These are phyloP conservation scores for Decapterus maruadsi DNA, from an alignment of 2,797 vertebrate species.

Conservation along the genomic window DNA sequence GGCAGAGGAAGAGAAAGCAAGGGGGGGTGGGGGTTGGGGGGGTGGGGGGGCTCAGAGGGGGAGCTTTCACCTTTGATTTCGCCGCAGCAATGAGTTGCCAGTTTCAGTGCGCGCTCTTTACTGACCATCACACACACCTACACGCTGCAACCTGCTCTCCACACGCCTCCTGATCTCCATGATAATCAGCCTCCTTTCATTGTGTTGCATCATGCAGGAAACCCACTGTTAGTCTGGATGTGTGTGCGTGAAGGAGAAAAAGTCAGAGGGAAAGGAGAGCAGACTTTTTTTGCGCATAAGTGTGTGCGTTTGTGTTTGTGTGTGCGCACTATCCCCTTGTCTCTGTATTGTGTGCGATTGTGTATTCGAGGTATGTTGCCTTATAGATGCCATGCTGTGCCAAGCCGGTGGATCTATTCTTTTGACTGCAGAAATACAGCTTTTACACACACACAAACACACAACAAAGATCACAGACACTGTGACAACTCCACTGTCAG, in stretches of 20 bases:
- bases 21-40: background rate
- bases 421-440: constrained; percentile 47
- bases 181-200: constrained; percentile 81
- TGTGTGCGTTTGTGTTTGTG: constrained; percentile 13
- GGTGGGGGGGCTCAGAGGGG: constrained; percentile 40
- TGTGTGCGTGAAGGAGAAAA: constrained; percentile 56
- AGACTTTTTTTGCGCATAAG: constrained; percentile 12
- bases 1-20: constrained; percentile 20
- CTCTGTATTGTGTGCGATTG: constrained; percentile 34
- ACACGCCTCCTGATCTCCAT: constrained; percentile 68
- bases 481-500: background rate
- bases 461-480: constrained; percentile 7
- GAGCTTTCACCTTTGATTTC: constrained; percentile 77
- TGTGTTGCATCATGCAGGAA: constrained; percentile 80
- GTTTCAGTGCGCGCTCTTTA: constrained; percentile 76
- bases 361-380: constrained; percentile 43
- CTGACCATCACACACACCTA: constrained; percentile 68
- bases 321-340: background rate
- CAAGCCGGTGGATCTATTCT: constrained; percentile 48
- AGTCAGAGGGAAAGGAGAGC: constrained; percentile 52
- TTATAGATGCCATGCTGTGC: constrained; percentile 50
- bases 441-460: constrained; percentile 20
- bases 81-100: constrained; percentile 71
- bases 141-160: constrained; percentile 58
- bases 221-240: constrained; percentile 46